These are phyloP conservation scores for Hanleya hanleyi DNA, from an alignment of 2,888 invertebrate species.

Conservation along the genomic window DNA sequence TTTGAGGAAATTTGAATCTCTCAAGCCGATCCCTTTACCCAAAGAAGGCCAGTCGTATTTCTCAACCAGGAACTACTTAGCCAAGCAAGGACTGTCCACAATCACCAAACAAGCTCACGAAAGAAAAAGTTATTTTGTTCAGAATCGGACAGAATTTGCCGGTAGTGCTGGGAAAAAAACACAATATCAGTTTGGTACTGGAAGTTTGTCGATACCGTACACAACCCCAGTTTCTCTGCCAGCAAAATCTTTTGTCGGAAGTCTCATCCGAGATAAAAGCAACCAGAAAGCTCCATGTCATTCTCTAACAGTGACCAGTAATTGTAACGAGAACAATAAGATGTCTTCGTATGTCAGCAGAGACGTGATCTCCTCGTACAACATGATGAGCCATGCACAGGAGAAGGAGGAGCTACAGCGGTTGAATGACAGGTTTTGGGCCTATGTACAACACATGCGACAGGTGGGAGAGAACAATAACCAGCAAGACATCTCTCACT, in stretches of 20 bases:
- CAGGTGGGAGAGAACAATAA: conserved; percentile 52
- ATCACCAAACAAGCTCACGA: not conserved
- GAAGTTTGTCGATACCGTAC: no score
- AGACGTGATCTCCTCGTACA: not conserved
- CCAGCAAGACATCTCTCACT: conserved; percentile 54
- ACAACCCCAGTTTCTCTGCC: no score
- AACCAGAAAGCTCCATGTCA: not conserved
- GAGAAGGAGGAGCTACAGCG: conserved; percentile 59
- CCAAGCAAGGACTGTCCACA: not conserved
- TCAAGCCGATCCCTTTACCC: not conserved
- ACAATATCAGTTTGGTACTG: no score
- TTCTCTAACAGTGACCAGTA: not conserved
- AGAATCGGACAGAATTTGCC: no score
- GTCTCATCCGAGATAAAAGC: not conserved
- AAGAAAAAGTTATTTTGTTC: not conserved
- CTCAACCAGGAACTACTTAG: not conserved
- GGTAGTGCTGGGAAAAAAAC: no score
- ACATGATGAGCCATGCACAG: conserved; percentile 25
- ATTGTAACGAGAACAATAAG: not conserved
- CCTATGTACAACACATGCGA: conserved; percentile 58
- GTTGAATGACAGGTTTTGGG: conserved; percentile 60
- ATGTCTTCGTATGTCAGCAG: not conserved
- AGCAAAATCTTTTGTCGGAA: not conserved
- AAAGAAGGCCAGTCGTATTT: not conserved
- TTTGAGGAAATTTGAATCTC: not conserved